Evolutionary conservation across 2,797 vertebrate species (phyloP), one percentile per base, ranked within the genome.

Genomic region (Nannoperca obscura): DNA sequence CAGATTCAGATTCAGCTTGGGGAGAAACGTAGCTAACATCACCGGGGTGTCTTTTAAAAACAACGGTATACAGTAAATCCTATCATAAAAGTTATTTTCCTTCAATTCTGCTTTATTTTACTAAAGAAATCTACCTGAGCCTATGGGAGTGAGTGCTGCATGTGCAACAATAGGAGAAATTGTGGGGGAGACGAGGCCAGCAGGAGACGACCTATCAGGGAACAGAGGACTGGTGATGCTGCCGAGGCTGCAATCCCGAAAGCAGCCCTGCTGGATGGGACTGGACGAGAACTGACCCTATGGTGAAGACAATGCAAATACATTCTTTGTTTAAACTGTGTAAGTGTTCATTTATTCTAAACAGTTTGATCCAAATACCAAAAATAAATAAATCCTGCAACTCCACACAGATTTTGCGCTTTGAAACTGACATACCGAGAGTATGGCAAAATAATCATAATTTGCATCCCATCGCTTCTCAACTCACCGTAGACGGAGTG

Each of bases 241-340:
- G 76, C 97, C 98, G 22, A 99, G 93, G 86, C 98, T 99, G 74
- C 96, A 96, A 52, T 96, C 93, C 84, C 96, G 95, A 83, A 93
- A 55, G 88, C 91, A 90, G 71, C 96, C 96, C 42, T 95, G 95
- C 79, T 96, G 96, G 90, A 99, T 98, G 62, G 98, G 98, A 86
- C 98, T 99, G 59, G 98, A 99, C 0, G 98, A 99, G 93, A 99
- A 97, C 64, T 99, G 98, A 55, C 96, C 97, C 98, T 99, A 44
- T 4, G 46, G 54, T 74, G 13, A 14, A 80, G 11, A 57, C 11
- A 83, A 59, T 14, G 3, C 7, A 81, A 55, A 62, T 27, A 17
- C 3, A 64, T 50, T 10, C 24, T 36, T 68, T 53, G 22, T 54
- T 61, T 22, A 22, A 22, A 32, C 32, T n/a, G 12, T 34, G 15